Evolutionary conservation across 1,140 invertebrate genomes (phyloP).

Genomic region (Cotesia glomerata): DNA sequence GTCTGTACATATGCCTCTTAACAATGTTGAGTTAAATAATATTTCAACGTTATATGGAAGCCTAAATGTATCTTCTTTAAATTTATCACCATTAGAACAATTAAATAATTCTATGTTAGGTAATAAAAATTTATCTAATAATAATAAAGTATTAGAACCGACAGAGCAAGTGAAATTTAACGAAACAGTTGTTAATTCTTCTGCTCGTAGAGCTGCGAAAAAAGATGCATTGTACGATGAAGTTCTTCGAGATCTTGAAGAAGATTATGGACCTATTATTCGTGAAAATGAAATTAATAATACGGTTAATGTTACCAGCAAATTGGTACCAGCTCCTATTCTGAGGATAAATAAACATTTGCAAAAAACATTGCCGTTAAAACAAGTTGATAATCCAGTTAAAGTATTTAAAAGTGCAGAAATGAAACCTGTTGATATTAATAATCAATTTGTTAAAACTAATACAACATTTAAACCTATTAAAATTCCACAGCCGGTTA

Average conservation of each 20-base stretch:
- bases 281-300: no score
- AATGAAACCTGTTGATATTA: constrained; percentile 45
- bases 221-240: constrained; percentile 17
- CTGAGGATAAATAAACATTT: constrained; percentile 46
- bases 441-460: background rate
- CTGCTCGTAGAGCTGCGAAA: background rate
- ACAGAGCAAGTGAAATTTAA: background rate
- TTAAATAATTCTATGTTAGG: no score
- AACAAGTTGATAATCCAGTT: constrained; percentile 28
- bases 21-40: no score
- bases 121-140: no score
- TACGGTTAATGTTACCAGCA: constrained; percentile 29
- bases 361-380: constrained; percentile 35
- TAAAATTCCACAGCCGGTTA: constrained; percentile 34
- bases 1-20: no score
- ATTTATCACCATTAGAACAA: no score
- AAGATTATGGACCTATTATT: background rate
- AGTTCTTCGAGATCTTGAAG: constrained; percentile 2
- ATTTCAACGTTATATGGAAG: no score
- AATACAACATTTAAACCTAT: constrained; percentile 45
- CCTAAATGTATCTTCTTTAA: no score
- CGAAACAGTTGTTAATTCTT: background rate
- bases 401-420: constrained; percentile 46
- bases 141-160: background rate
- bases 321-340: constrained; percentile 43